Evolutionary conservation across 1,140 invertebrate species (phyloP).

Genomic region (Hypsibius dujardini): DNA sequence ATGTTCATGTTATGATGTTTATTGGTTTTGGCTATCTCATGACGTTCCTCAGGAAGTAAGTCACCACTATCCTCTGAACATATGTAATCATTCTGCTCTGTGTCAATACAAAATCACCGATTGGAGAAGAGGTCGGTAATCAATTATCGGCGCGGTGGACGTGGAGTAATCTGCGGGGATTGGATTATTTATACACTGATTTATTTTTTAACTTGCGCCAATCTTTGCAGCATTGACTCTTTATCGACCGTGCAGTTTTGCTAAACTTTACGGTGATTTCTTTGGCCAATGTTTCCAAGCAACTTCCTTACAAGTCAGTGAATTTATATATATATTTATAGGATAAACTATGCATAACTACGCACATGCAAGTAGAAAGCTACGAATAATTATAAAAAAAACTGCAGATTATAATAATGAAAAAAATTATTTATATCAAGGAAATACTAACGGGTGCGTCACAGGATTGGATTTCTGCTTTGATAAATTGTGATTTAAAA

Average conservation of each 20-base stretch:
- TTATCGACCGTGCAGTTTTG: background rate
- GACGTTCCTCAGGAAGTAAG: constrained; percentile 74
- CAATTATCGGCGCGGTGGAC: too few relatives aligned
- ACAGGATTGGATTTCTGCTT: background rate
- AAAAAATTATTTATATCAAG: background rate
- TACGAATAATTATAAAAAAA: background rate
- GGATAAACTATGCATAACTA: background rate
- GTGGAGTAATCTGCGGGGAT: too few relatives aligned
- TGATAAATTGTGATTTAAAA: background rate
- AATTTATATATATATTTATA: background rate
- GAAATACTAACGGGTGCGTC: background rate
- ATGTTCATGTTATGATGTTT: constrained; percentile 76
- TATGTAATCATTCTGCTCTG: too few relatives aligned
- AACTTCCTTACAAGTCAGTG: too few relatives aligned
- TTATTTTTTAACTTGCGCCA: background rate
- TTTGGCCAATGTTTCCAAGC: too few relatives aligned
- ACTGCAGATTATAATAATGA: background rate
- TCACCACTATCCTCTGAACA: background rate
- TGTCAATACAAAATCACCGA: too few relatives aligned
- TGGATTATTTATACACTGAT: background rate
- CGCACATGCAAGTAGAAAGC: background rate
- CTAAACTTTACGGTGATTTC: too few relatives aligned
- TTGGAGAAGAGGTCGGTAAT: too few relatives aligned
- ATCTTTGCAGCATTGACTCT: background rate
- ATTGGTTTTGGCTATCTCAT: constrained; percentile 89